phyloP scores from a whole-genome alignment of 1,140 invertebrate genomes.

The Drosophila gunungcola region DNA sequence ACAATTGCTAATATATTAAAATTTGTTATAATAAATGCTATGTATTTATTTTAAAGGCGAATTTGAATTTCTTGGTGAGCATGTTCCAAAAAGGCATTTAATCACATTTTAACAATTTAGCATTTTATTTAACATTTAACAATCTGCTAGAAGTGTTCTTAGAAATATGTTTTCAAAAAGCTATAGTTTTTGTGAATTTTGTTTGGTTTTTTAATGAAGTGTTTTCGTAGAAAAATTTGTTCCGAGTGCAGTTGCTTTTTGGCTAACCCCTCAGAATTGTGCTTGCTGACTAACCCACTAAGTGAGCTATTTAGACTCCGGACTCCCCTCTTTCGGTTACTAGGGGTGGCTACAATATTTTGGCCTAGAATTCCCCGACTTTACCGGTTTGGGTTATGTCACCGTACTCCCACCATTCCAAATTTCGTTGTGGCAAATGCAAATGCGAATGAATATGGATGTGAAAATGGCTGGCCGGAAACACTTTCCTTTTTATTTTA shows the following conservation, averaged over 20 bases:
- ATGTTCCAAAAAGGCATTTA: too few species aligned
- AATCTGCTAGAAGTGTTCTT: too few species aligned
- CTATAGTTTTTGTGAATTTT: too few species aligned
- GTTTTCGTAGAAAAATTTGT: background rate
- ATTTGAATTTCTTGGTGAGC: too few species aligned
- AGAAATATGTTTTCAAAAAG: too few species aligned
- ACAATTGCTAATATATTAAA: too few species aligned
- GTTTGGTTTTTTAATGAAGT: too few species aligned
- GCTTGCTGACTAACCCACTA: slow-evolving; percentile 29
- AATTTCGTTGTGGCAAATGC: slow-evolving; percentile 41
- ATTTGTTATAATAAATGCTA: too few species aligned
- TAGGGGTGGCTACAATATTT: slow-evolving; percentile 18
- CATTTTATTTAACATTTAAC: too few species aligned
- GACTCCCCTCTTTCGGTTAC: slow-evolving; percentile 14
- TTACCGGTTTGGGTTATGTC: slow-evolving; percentile 33
- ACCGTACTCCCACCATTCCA: slow-evolving; percentile 17
- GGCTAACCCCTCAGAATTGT: background rate
- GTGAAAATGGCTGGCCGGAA: slow-evolving; percentile 26
- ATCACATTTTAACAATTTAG: too few species aligned
- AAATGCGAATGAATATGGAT: slow-evolving; percentile 28
- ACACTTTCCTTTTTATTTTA: slow-evolving; percentile 31
- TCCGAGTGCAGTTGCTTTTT: slow-evolving; percentile 1
- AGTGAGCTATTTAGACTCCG: slow-evolving; percentile 31
- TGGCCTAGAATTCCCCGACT: slow-evolving; percentile 30
- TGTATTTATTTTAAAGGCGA: too few species aligned